Evolutionary conservation across 2,113 vertebrate species (phyloP).

Genomic region (Spheniscus mendiculus): DNA sequence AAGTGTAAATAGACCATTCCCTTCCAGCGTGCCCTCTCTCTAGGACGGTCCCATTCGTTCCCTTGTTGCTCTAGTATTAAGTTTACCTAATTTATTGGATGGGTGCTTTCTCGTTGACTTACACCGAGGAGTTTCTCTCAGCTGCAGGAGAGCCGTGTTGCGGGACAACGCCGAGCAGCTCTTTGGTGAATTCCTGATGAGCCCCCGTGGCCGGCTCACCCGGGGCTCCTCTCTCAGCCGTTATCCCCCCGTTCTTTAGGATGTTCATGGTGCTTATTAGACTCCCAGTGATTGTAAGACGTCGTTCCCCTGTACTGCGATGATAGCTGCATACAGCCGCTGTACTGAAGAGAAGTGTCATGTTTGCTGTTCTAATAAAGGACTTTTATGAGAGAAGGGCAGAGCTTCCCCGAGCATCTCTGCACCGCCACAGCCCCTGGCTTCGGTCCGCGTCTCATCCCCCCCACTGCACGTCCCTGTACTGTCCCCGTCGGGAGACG

Average conservation of each 20-base stretch:
- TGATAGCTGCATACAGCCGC: conserved; percentile 69
- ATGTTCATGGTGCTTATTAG: conserved; percentile 75
- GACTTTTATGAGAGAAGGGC: conserved; percentile 69
- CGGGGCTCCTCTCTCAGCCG: conserved; percentile 62
- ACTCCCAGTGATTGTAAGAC: conserved; percentile 75
- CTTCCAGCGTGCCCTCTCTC: conserved; percentile 29
- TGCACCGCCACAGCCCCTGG: not conserved
- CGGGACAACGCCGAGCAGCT: conserved; percentile 73
- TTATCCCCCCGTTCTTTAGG: conserved; percentile 52
- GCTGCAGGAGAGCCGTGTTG: conserved; percentile 70
- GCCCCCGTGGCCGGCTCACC: conserved; percentile 75
- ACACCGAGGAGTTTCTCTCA: conserved; percentile 35
- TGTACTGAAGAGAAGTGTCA: conserved; percentile 68
- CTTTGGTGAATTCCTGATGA: conserved; percentile 57
- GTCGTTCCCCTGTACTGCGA: conserved; percentile 61
- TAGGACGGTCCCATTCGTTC: conserved; percentile 2
- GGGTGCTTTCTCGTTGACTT: conserved; percentile 76
- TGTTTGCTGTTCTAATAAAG: conserved; percentile 87
- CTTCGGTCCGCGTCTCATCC: rapidly evolving
- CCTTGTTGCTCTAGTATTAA: conserved; percentile 33
- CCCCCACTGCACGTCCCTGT: not conserved
- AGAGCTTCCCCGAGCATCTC: not conserved
- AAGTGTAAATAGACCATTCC: conserved; percentile 72
- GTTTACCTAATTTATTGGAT: conserved; percentile 78
- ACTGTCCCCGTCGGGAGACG: rapidly evolving